Conservation (phyloP, 2,888 invertebrate species). For the Hydropsyche betteni region DNA sequence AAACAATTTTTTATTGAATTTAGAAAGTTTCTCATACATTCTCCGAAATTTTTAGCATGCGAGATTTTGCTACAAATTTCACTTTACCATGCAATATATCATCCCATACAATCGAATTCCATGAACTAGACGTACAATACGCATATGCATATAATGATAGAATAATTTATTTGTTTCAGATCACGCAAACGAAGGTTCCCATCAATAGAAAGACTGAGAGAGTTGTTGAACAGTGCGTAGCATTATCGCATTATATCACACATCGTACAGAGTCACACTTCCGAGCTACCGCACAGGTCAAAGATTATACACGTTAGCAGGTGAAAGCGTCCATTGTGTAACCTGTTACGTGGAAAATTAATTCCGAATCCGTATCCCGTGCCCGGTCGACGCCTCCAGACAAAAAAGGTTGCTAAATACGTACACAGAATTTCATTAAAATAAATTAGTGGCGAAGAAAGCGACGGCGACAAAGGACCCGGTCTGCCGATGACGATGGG, state of each 20-base stretch:
- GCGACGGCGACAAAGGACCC: not conserved
- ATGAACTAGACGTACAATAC: no score
- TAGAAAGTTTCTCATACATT: no score
- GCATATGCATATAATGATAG: no score
- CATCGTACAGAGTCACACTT: not conserved
- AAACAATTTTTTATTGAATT: no score
- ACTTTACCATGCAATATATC: no score
- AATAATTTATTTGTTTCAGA: conserved; percentile 14
- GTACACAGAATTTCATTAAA: conserved; percentile 15
- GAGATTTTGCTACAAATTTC: no score
- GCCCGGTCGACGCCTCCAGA: conserved; percentile 6
- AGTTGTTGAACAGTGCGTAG: not conserved
- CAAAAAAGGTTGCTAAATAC: conserved; percentile 9
- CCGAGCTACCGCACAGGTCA: conserved; percentile 6
- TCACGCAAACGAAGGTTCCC: not conserved
- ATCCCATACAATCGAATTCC: no score
- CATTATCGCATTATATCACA: conserved; percentile 14
- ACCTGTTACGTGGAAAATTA: conserved; percentile 30
- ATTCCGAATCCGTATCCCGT: conserved; percentile 7
- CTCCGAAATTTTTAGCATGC: no score
- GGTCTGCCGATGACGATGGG: conserved; percentile 6
- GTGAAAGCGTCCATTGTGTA: conserved; percentile 30
- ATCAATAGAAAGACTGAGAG: not conserved
- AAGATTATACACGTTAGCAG: conserved; percentile 27
- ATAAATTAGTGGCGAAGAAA: conserved; percentile 1